These are phyloP conservation scores for Sthenelais limicola DNA, from an alignment of 2,888 invertebrate species.

Conservation along the genomic window DNA sequence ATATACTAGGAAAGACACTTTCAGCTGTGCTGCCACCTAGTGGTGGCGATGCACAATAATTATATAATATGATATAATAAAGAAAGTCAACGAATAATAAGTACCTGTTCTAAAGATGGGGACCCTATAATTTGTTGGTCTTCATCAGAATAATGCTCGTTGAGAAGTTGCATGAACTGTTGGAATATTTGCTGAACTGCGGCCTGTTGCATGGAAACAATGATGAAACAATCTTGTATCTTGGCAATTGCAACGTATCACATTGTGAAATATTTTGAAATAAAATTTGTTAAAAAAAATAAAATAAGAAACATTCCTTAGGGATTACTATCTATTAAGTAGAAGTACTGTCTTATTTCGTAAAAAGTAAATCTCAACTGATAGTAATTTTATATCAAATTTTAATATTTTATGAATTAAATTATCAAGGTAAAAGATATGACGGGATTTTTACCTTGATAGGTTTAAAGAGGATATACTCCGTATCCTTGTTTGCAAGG, in stretches of 20 bases:
- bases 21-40: no score
- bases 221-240: no score
- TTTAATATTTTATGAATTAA: neutral
- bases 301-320: no score
- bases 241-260: no score
- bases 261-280: no score
- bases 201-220: conserved; percentile 75
- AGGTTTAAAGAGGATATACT: conserved; percentile 95
- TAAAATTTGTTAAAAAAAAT: no score
- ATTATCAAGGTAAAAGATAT: neutral
- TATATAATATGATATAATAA: no score
- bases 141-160: conserved; percentile 85
- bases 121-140: conserved; percentile 84
- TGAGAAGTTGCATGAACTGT: conserved; percentile 83
- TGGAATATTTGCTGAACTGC: conserved; percentile 86
- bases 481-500: conserved; percentile 95
- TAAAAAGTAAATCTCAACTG: neutral
- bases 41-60: no score
- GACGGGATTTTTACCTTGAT: conserved; percentile 79
- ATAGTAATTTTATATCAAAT: neutral
- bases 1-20: neutral
- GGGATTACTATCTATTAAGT: no score
- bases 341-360: neutral
- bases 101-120: conserved; percentile 93
- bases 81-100: conserved; percentile 63